Evolutionary conservation across 2,797 vertebrate species (phyloP).

Genomic region (Chromobotia macracanthus): DNA sequence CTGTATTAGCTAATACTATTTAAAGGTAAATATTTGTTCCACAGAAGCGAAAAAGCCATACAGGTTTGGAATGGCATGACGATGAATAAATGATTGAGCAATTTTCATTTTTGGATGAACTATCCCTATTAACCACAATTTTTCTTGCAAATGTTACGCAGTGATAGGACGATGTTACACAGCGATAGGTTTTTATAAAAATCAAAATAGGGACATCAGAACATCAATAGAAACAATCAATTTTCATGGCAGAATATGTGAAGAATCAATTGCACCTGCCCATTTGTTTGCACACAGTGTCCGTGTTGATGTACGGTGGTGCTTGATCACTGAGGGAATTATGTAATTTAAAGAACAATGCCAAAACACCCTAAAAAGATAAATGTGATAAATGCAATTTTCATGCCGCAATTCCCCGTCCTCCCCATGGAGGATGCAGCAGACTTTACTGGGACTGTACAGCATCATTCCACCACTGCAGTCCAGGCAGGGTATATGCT

Average conservation of each 20-base stretch:
- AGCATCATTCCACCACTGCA: not conserved
- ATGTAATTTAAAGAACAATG: not conserved
- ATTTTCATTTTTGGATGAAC: no score
- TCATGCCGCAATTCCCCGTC: no score
- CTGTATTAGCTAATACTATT: no score
- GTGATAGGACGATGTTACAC: not conserved
- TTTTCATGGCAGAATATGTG: slow-evolving; percentile 1
- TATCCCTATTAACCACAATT: not conserved
- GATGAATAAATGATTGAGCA: no score
- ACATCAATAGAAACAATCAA: slow-evolving; percentile 4
- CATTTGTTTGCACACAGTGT: not conserved
- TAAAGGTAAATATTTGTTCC: no score
- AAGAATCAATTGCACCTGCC: slow-evolving; percentile 23
- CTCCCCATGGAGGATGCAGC: not conserved
- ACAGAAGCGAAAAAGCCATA: no score
- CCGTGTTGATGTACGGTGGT: not conserved
- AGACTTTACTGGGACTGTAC: not conserved
- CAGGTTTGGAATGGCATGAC: no score
- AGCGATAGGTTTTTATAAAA: not conserved
- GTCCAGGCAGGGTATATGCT: not conserved
- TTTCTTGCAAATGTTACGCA: no score
- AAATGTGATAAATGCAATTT: not conserved
- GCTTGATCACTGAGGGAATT: not conserved
- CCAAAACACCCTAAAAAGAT: not conserved
- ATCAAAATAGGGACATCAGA: not conserved